Base-by-base conservation (phyloP, 2,797 vertebrate genomes). In the Sebastes goodei region DNA sequence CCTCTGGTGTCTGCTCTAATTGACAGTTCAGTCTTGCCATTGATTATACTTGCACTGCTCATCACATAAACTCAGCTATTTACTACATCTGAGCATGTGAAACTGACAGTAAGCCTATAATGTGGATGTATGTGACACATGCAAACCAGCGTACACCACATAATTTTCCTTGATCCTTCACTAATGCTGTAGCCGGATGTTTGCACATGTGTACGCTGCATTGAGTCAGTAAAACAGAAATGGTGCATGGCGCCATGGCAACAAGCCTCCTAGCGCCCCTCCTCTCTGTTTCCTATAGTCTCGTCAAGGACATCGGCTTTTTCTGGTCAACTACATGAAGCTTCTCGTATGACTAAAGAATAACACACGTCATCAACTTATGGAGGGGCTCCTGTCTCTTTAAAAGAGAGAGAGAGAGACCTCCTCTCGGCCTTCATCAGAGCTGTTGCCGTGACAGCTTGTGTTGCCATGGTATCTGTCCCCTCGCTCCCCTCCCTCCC, bases 401-500 rank as follows among this genome's bases (percentile, higher is more conserved):
- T 95, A 95, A 95, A 75, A 27, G 59, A 63, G 53, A 56, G 82
- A 56, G 82, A 59, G 15, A 56, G 77, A 64, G 65, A 74, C 82
- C 87, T 82, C 86, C 89, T 88, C 78, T 67, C 71, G 59, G 77
- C 87, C 89, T 85, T 87, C 86, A 88, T 88, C 87, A 70, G 80
- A 81, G 85, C 89, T 88, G 89, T 93, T 93, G 88, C 92, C 66
- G 86, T 93, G 86, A 91, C 91, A 89, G 91, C 93, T 93, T 94
- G 90, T 89, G 94, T 96, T 96, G 90, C 95, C 92, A 95, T 95
- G 94, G 94, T 82, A 82, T 90, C 92, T 88, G 83, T 83, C 86
- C 84, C 77, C 77, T 82, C 20, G 7, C 64, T 53, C 84, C 80
- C 89, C 77, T 79, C 81, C 81, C 84, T 87, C 76, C 84, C 85